Evolutionary conservation across 2,797 vertebrate species (phyloP).

Genomic region (Bovichtus diacanthus): DNA sequence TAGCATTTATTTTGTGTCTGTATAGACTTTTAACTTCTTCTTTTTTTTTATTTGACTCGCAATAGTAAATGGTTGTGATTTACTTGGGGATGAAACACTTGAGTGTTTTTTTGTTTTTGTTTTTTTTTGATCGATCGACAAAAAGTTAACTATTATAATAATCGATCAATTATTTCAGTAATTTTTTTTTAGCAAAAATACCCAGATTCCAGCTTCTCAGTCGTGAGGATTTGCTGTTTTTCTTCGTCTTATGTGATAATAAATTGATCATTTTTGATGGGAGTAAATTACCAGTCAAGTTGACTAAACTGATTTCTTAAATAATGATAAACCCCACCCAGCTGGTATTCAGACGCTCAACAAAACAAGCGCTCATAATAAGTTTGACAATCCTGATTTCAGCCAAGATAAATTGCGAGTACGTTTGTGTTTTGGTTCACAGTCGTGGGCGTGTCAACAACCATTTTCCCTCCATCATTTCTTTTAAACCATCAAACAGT

Average conservation of each 20-base stretch:
- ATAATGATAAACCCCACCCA: constrained; percentile 1
- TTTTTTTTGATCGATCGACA: too few relatives aligned
- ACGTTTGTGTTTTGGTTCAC: neutral
- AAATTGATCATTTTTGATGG: too few relatives aligned
- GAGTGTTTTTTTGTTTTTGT: too few relatives aligned
- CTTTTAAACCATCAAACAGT: neutral
- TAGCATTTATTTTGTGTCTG: neutral
- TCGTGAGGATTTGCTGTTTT: neutral
- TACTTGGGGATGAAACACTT: neutral
- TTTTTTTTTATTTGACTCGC: too few relatives aligned
- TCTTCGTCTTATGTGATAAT: neutral
- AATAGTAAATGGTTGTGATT: neutral
- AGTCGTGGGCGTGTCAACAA: neutral
- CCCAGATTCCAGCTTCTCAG: neutral
- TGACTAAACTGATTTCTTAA: too few relatives aligned
- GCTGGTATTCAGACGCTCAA: neutral
- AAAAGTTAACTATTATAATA: too few relatives aligned
- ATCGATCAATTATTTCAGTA: rapidly evolving
- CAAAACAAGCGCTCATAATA: neutral
- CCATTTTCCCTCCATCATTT: neutral
- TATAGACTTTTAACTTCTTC: neutral
- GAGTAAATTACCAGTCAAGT: too few relatives aligned
- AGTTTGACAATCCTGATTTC: neutral
- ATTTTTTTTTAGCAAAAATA: neutral
- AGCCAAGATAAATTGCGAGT: neutral